Evolutionary conservation across 2,113 vertebrate genomes (phyloP).

Genomic region (Anas platyrhynchos): DNA sequence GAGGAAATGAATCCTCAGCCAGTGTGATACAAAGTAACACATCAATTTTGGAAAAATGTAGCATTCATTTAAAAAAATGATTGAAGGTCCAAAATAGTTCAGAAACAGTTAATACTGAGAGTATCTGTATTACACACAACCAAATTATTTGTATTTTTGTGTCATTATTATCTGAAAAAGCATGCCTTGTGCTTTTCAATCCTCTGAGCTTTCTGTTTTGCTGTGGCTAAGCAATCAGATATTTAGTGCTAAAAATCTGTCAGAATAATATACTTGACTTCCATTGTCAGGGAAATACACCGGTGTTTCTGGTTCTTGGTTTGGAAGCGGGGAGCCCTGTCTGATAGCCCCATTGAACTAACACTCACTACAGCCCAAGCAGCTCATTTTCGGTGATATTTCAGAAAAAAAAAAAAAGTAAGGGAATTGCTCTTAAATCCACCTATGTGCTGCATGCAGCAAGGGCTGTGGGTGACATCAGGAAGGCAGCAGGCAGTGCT

Average conservation of each 20-base stretch:
- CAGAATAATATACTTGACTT: accelerated
- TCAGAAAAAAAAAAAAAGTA: background rate
- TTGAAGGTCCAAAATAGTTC: background rate
- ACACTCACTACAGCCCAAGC: background rate
- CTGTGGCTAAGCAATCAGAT: background rate
- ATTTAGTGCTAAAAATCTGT: background rate
- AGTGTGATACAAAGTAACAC: background rate
- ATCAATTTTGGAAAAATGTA: background rate
- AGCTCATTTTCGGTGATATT: background rate
- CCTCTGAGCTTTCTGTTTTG: background rate
- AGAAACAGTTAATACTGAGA: background rate
- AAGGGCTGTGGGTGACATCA: background rate
- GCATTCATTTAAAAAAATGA: background rate
- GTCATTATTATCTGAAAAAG: background rate
- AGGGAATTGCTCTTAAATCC: background rate
- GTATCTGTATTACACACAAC: background rate
- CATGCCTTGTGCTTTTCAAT: accelerated
- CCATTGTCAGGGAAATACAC: background rate
- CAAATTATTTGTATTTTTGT: background rate
- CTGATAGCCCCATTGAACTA: background rate
- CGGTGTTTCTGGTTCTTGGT: background rate
- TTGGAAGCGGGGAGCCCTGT: background rate
- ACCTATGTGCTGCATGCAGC: accelerated
- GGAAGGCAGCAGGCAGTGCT: background rate
- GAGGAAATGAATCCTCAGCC: background rate